A percentile compares a stretch with the other conserved stretches of the same genome.
Evolutionary conservation across 2,888 invertebrate genomes (phyloP).

Genomic region (Horisme vitalbata): DNA sequence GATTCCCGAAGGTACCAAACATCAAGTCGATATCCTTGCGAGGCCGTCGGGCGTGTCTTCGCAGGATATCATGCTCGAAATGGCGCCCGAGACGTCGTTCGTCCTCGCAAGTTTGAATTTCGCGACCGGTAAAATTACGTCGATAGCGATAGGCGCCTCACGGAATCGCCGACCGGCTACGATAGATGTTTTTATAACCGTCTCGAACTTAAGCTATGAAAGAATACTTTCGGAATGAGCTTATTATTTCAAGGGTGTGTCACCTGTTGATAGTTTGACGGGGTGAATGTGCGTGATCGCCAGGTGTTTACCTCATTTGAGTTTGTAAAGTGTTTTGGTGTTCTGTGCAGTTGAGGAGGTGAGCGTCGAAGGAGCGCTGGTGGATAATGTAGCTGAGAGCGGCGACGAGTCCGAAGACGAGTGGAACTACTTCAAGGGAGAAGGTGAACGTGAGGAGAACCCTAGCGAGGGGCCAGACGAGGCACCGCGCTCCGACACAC

Average conservation of each 20-base stretch:
- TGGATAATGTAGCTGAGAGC: conserved; percentile 89
- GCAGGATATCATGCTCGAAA: conserved; percentile 59
- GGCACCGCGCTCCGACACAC: conserved; percentile 74
- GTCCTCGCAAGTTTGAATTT: conserved; percentile 70
- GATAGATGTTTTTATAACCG: conserved; percentile 29
- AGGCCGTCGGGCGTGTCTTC: conserved; percentile 70
- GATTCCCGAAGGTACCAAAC: conserved; percentile 56
- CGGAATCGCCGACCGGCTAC: conserved; percentile 46
- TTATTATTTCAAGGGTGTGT: conserved; percentile 67
- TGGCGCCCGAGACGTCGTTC: conserved; percentile 66
- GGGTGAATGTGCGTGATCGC: conserved; percentile 41
- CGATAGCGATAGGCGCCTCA: conserved; percentile 27
- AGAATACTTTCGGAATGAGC: conserved; percentile 25
- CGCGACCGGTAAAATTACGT: conserved; percentile 75
- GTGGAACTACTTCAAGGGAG: conserved; percentile 92
- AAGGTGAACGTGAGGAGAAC: conserved; percentile 84
- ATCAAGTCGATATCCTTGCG: conserved; percentile 35
- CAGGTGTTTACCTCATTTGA: conserved; percentile 42
- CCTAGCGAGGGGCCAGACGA: conserved; percentile 83
- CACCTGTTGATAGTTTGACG: conserved; percentile 69
- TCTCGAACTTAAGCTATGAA: conserved; percentile 1
- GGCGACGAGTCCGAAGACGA: conserved; percentile 93
- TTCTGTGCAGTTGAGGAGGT: conserved; percentile 70
- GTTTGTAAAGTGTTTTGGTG: conserved; percentile 43
- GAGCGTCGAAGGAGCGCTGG: conserved; percentile 78